Conservation (phyloP, 1,140 invertebrate species). For the Pygmarrhopalites habei region DNA sequence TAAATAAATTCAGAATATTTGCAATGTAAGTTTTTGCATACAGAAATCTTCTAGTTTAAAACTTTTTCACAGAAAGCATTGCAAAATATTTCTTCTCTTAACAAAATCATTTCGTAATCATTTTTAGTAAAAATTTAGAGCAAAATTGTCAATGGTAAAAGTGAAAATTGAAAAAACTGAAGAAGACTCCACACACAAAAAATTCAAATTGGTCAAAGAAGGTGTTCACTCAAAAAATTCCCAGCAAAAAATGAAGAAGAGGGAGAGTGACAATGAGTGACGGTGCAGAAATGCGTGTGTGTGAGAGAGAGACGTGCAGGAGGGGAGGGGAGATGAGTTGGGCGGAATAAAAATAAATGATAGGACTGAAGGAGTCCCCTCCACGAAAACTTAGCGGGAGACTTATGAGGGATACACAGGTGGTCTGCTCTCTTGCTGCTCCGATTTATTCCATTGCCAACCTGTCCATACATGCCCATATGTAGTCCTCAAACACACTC, state of each 20-base stretch:
- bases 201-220: background rate
- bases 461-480: too few species aligned
- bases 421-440: background rate
- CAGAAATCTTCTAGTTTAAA: too few species aligned
- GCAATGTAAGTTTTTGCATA: too few species aligned
- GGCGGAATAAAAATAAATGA: slow-evolving; percentile 9
- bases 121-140: background rate
- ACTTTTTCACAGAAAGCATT: too few species aligned
- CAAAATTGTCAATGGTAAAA: background rate
- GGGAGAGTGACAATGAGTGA: slow-evolving; percentile 5
- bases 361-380: slow-evolving; percentile 1
- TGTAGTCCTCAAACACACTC: too few species aligned
- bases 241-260: background rate
- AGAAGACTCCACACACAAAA: background rate
- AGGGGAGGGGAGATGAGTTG: background rate
- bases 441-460: slow-evolving; percentile 6
- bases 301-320: background rate
- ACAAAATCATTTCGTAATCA: background rate
- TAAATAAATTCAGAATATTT: too few species aligned
- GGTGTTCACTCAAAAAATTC: background rate
- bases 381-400: too few species aligned
- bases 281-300: background rate
- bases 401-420: slow-evolving; percentile 26
- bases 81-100: background rate
- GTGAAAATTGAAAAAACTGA: background rate